Conservation (phyloP, 2,888 invertebrate species). For the Trisateles emortualis region DNA sequence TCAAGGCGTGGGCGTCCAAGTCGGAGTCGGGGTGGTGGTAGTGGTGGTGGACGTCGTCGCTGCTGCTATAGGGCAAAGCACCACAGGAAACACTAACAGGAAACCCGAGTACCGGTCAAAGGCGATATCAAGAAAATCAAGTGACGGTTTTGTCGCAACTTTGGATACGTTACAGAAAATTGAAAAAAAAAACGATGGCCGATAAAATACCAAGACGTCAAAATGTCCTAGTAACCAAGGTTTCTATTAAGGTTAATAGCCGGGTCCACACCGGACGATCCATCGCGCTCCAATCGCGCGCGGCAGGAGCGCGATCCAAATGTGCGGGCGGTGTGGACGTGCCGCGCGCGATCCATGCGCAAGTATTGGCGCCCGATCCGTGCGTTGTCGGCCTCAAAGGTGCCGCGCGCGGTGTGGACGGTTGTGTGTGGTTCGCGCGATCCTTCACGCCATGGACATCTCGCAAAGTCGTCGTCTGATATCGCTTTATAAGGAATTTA, state of each 20-base stretch:
- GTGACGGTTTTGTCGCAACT: slow-evolving; percentile 4
- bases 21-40: no score
- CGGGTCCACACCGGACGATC: neutral
- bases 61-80: neutral
- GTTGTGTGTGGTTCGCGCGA: neutral
- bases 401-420: neutral
- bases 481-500: slow-evolving; percentile 31
- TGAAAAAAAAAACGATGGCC: slow-evolving; percentile 21
- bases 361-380: neutral
- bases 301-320: neutral
- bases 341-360: slow-evolving; percentile 6
- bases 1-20: no score
- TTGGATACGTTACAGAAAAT: slow-evolving; percentile 1
- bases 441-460: neutral
- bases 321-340: neutral
- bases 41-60: no score
- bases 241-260: neutral
- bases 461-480: slow-evolving; percentile 22
- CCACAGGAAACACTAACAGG: neutral
- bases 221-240: neutral
- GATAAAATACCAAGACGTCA: neutral
- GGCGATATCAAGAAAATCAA: slow-evolving; percentile 1
- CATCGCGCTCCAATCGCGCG: neutral
- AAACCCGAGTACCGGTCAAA: neutral
- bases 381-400: neutral